Conservation (phyloP, 2,888 invertebrate genomes). For the Xestia c-nigrum region DNA sequence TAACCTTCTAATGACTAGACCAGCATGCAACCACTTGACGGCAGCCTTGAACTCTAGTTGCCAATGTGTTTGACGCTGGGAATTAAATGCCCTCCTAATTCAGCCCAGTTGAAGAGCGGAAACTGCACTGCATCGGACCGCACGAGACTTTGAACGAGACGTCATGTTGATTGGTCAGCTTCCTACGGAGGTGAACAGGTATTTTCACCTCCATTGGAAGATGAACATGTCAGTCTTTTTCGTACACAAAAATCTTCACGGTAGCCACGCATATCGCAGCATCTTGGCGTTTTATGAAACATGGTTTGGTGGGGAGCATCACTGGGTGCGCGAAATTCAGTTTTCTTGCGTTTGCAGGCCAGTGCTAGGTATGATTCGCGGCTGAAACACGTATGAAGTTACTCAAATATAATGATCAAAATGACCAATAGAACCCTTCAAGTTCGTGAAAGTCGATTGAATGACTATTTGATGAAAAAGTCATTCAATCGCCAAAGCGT, state of each 20-base stretch:
- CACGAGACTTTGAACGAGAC: conserved; percentile 8
- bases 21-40: conserved; percentile 29
- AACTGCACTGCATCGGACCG: conserved; percentile 18
- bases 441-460: no score
- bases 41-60: conserved; percentile 47
- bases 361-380: no score
- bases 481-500: no score
- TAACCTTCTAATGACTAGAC: conserved; percentile 33
- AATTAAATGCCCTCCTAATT: conserved; percentile 35
- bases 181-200: neutral
- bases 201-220: neutral
- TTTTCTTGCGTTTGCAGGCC: no score
- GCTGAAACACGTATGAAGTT: no score
- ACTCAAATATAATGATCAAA: no score
- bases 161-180: neutral
- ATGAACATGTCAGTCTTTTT: neutral
- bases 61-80: conserved; percentile 12
- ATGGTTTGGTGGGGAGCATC: neutral
- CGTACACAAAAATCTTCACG: neutral
- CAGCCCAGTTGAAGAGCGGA: conserved; percentile 22
- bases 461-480: no score
- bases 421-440: no score
- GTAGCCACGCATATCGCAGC: neutral
- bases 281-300: neutral
- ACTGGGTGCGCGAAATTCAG: neutral